Evolutionary conservation across 2,888 invertebrate genomes (phyloP), one percentile per base, ranked within the genome.

Genomic region (Carabus problematicus): DNA sequence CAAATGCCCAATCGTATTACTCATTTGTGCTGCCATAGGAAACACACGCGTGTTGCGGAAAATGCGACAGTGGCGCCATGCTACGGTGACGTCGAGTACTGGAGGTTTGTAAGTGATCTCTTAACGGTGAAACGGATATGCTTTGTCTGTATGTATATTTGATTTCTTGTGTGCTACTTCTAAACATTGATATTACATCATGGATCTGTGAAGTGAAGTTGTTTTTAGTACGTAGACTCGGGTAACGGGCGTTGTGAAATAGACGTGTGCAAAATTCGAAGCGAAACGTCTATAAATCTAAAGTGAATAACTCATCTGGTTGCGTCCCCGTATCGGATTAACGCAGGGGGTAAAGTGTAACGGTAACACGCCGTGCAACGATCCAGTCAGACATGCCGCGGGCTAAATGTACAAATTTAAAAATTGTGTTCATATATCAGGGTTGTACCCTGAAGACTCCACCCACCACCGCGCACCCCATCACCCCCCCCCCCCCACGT

Each of bases 301-400:
- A 77, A 76, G 78, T 79, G 79, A n/a, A n/a, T n/a, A n/a, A n/a
- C n/a, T n/a, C n/a, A n/a, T n/a, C n/a, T n/a, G n/a, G n/a, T n/a
- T n/a, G n/a, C n/a, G n/a, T n/a, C n/a, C n/a, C 73, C 75, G 77
- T 78, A 79, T 78, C 77, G 77, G 78, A 79, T 79, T 79, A 79
- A 74, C 71, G 76, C 77, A 77, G 40, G 56, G 16, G 29, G 56
- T 19, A 2, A 14, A 8, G 2, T 29, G 2, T 29, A 29, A 6
- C 2, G 2, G 29, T 29, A n/a, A n/a, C n/a, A n/a, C n/a, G n/a
- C n/a, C n/a, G n/a, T n/a, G n/a, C n/a, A n/a, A n/a, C n/a, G n/a
- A 29, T 29, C 29, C 2, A 29, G 29, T 29, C 29, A 16, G 18
- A 19, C 42, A 41, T 43, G 16, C 18, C 52, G 59, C 63, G 76